Base-by-base conservation (phyloP, 1,140 invertebrate genomes). In the Drosophila grimshawi region DNA sequence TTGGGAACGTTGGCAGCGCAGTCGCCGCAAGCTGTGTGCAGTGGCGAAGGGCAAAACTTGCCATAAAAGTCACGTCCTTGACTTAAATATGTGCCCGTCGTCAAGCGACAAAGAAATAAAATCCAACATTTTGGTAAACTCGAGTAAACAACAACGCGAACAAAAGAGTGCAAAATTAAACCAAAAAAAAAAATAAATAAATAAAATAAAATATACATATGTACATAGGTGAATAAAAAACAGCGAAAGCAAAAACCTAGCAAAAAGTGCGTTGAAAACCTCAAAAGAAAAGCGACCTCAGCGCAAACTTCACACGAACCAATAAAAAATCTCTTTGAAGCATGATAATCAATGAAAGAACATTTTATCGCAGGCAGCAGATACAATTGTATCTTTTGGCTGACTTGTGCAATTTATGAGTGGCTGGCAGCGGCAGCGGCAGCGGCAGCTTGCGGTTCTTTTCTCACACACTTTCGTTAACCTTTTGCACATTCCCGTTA, bases 61-160 rank as follows among this genome's bases (percentile, higher is more conserved):
- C 81, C 68, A 86, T 81, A 71, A 85, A 85, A 85, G 82, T 85
- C 81, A 86, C 81, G 81, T 86, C 81, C 81, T 85, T 85, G 81
- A 86, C 81, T 85, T 62, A 74, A 85, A 85, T 85, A 80, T 75
- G 78, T 78, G 63, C 29, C 56, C 65, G 51, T 11, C 48, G 52
- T 62, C 61, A 46, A 46, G 71, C 51, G 37, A 60, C 57, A 78
- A 45, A 63, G 41, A 72, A 64, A 81, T 45, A 68, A 64, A 67
- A 73, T 46, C 33, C 57, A 81, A 78, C 45, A 72, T 82, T 71
- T 71, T 39, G 41, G 19, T 48, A 32, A 69, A 53, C 32, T 53
- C 39, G 8, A 62, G 59, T 53, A 11, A 43, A n/a, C 39, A 43
- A 43, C 39, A 41, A 41, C 7, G 8, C 2, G 39, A 10, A 41